Evolutionary conservation across 2,888 invertebrate genomes (phyloP).

Genomic region (Tiliacea aurago): DNA sequence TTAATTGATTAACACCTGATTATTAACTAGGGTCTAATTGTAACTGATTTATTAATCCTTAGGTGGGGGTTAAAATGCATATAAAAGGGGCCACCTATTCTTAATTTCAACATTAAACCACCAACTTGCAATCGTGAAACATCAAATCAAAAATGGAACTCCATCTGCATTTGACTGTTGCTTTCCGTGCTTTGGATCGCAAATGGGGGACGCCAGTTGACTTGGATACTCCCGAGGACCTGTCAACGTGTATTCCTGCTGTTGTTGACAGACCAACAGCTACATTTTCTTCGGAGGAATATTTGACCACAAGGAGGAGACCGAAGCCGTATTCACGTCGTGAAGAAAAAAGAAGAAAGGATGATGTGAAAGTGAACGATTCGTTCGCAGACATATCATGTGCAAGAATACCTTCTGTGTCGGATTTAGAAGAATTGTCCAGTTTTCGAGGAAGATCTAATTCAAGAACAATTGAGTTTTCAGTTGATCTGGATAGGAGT

Average conservation of each 20-base stretch:
- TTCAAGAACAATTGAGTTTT: constrained; percentile 52
- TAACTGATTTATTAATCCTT: neutral
- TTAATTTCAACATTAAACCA: constrained; percentile 33
- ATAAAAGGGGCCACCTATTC: constrained; percentile 31
- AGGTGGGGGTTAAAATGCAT: constrained; percentile 29
- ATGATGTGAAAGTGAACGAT: constrained; percentile 66
- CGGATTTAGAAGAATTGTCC: constrained; percentile 55
- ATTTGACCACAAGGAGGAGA: constrained; percentile 68
- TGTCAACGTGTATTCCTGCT: constrained; percentile 70
- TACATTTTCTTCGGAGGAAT: constrained; percentile 81
- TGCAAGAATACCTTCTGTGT: constrained; percentile 66
- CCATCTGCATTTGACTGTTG: constrained; percentile 78
- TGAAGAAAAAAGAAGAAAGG: constrained; percentile 51
- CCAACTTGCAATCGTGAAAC: constrained; percentile 4
- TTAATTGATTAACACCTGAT: constrained; percentile 24
- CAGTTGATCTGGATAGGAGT: constrained; percentile 35
- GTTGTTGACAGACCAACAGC: constrained; percentile 71
- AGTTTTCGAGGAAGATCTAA: constrained; percentile 18
- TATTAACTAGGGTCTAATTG: constrained; percentile 13
- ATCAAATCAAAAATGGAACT: constrained; percentile 73
- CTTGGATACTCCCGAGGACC: constrained; percentile 70
- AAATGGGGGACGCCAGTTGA: constrained; percentile 81
- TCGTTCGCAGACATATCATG: constrained; percentile 76
- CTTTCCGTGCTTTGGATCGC: constrained; percentile 77
- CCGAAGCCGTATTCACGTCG: constrained; percentile 68